Base-by-base conservation (phyloP, 1,140 invertebrate species). In the Harpegnathos saltator region DNA sequence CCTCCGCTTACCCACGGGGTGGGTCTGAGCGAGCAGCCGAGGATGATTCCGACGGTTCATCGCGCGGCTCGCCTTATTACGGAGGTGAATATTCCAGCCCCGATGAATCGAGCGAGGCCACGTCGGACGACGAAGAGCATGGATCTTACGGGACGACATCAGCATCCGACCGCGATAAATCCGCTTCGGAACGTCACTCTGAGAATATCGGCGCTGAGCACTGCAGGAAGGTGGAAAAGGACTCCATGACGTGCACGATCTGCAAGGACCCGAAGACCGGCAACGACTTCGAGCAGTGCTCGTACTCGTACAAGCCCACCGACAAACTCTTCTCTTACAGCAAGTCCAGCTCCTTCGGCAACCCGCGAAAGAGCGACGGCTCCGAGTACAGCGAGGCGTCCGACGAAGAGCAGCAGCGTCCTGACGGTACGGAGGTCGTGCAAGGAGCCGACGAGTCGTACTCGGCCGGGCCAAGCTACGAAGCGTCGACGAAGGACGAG, bases 201-300 rank as follows among this genome's bases (percentile, higher is more conserved):
- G 81, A 91, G 22, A 88, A 89, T 14, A 84, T 91, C 0, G 90
- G 90, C 19, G 71, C 71, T 0, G 72, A 86, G n/a, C 83, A 93
- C 22, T 97, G 96, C 85, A 93, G 95, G 82, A 94, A 96, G 91
- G 94, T 96, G 0, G 93, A 95, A 77, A 96, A 95, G 86, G 95
- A 96, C 86, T 95, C 95, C 3, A 96, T 96, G 95, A 95, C 95
- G 1, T 97, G 97, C 88, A 96, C 94, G 69, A 92, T 96, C 1
- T 97, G 97, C 89, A 95, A 96, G 88, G 95, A 97, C 89, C 95
- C 95, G 0, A 95, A 96, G 89, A 96, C 95, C 1, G 96, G 96
- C n/a, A 96, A 95, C 15, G 96, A 96, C 77, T 97, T 95, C 78
- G 96, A 97, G 93, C 95, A 96, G 58, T 97, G 97, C 89, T 96